phyloP scores from a whole-genome alignment of 2,797 vertebrate genomes.

The Danio jaintianensis region DNA sequence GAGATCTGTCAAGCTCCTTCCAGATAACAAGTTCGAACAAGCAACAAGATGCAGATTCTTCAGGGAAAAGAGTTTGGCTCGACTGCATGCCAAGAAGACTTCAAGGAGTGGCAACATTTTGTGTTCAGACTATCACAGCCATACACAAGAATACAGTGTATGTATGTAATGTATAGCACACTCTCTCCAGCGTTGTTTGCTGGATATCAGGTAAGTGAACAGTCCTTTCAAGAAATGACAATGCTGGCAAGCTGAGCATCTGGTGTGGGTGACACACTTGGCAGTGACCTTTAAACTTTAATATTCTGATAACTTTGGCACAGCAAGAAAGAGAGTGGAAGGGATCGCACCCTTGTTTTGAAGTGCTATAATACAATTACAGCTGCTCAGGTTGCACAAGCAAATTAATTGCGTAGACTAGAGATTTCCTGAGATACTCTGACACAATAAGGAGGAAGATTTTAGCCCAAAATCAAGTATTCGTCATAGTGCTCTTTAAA shows the following conservation, averaged over 20 bases:
- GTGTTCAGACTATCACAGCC: slow-evolving; percentile 19
- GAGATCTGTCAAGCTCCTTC: slow-evolving; percentile 68
- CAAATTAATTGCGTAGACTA: slow-evolving; percentile 30
- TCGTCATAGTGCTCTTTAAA: too few species aligned
- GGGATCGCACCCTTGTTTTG: slow-evolving; percentile 67
- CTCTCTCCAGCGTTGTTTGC: background rate
- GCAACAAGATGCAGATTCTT: slow-evolving; percentile 69
- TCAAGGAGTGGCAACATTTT: slow-evolving; percentile 50
- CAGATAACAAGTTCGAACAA: slow-evolving; percentile 79
- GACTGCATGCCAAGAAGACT: slow-evolving; percentile 61
- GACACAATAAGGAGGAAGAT: background rate
- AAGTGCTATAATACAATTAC: slow-evolving; percentile 67
- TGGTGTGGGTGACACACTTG: slow-evolving; percentile 61
- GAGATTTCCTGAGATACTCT: slow-evolving; percentile 7
- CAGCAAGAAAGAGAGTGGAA: slow-evolving; percentile 59
- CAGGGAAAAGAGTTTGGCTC: slow-evolving; percentile 61
- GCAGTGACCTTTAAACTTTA: slow-evolving; percentile 68
- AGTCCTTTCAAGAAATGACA: slow-evolving; percentile 62
- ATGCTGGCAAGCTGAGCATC: slow-evolving; percentile 63
- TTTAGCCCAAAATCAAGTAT: background rate
- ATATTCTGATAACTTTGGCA: slow-evolving; percentile 72
- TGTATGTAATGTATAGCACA: slow-evolving; percentile 37
- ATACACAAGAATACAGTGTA: slow-evolving; percentile 19
- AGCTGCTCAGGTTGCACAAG: slow-evolving; percentile 52
- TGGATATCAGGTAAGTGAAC: slow-evolving; percentile 66